Conservation (phyloP, 2,113 vertebrate genomes). For the Madoqua kirkii region DNA sequence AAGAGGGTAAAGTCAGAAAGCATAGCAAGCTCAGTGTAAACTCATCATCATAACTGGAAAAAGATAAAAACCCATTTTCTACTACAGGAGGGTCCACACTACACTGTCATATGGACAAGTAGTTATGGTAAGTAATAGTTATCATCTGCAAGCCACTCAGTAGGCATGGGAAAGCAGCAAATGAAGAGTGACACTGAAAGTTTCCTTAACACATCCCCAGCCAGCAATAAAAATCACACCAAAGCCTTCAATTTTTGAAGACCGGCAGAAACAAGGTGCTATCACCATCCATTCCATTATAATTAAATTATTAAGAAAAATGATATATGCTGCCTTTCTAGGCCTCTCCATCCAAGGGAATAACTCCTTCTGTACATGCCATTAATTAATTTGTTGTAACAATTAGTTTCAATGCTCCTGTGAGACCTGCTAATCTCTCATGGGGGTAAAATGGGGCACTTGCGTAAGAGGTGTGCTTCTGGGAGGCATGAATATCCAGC, state of each 20-base stretch:
- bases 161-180: conserved; percentile 1
- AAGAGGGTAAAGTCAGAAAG: background rate
- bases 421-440: conserved; percentile 36
- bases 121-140: conserved; percentile 17
- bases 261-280: background rate
- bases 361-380: conserved; percentile 30
- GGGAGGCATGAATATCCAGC: background rate
- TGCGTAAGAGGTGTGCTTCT: conserved; percentile 18
- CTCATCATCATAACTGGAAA: background rate
- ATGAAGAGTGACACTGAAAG: background rate
- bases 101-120: background rate
- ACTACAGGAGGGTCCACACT: background rate
- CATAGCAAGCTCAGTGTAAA: background rate
- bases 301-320: conserved; percentile 61
- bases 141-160: background rate
- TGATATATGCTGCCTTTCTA: conserved; percentile 44
- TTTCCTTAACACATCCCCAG: conserved; percentile 2
- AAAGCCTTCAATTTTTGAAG: conserved; percentile 24
- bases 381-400: conserved; percentile 65
- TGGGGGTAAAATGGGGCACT: conserved; percentile 42
- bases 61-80: conserved; percentile 21
- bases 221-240: conserved; percentile 29
- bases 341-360: conserved; percentile 42
- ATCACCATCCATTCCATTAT: conserved; percentile 29
- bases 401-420: conserved; percentile 55